Base-by-base conservation (phyloP, 2,113 vertebrate species). In the Lichenostomus cassidix region DNA sequence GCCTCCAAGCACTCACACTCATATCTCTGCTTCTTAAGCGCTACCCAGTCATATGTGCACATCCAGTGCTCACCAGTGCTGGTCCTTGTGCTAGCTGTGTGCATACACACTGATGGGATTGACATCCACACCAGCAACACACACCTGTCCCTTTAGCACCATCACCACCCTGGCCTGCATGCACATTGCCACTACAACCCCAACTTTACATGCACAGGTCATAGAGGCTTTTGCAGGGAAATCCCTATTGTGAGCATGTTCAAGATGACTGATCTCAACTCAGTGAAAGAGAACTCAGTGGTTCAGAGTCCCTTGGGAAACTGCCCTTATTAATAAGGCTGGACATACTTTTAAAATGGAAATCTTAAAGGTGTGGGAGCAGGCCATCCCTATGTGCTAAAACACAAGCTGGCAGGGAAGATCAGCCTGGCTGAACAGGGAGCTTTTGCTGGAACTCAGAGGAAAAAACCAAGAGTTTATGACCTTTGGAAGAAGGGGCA, bases 1-100 rank as follows among this genome's bases (percentile, higher is more conserved):
- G 98, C 98, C 37, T 97, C 98, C 31, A 99, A 41, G 93, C 98
- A 99, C 87, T 98, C 98, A 28, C 22, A 75, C 28, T 28, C 7
- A 2, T 4, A 56, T 24, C 35, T 53, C 52, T 71, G 27, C 50
- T 83, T 42, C 67, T 68, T 41, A 63, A 55, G 29, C 33, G 74
- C 47, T 69, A 44, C 29, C 44, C 52, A 71, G 28, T 53, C 22
- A 8, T 21, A 58, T 12, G 4, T 53, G 46, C 46, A 69, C 15
- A 52, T 9, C 50, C n/a, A 0, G 2, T 31, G 18, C 28, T 69
- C 37, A 33, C 59, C 6, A 0, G 14, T 29, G 52, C n/a, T 56
- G 37, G 37, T 79, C 31, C 46, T 25, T 33, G 17, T 35, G 58
- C 35, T 31, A 58, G 47, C 8, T 31, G 11, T 50, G 35, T 56